These are phyloP conservation scores for Pipa parva DNA, from an alignment of 2,113 vertebrate genomes.

Conservation along the genomic window DNA sequence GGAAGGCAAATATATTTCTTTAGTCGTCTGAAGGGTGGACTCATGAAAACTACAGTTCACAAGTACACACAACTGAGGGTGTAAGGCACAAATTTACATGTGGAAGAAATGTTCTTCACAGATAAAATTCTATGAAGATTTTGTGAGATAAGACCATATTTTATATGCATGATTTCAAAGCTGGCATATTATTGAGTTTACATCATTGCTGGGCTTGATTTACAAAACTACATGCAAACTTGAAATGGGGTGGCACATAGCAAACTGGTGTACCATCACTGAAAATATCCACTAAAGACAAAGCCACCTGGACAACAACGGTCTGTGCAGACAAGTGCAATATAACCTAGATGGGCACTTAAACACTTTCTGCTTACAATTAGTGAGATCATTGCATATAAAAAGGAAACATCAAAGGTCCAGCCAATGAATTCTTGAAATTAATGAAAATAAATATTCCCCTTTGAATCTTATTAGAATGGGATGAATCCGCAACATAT, in stretches of 20 bases:
- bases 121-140: constrained; percentile 71
- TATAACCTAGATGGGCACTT: constrained; percentile 59
- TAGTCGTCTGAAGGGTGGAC: constrained; percentile 56
- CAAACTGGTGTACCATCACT: constrained; percentile 76
- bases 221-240: constrained; percentile 79
- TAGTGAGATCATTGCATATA: constrained; percentile 55
- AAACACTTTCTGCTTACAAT: constrained; percentile 57
- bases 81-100: constrained; percentile 99
- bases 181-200: constrained; percentile 64
- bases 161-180: constrained; percentile 68
- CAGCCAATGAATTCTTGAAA: constrained; percentile 67
- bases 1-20: constrained; percentile 67
- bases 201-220: constrained; percentile 65
- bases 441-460: constrained; percentile 87
- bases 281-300: constrained; percentile 71
- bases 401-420: constrained; percentile 50
- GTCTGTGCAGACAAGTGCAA: constrained; percentile 54
- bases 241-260: constrained; percentile 75
- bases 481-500: constrained; percentile 27
- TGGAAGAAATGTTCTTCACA: constrained; percentile 91
- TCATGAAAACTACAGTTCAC: constrained; percentile 75
- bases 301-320: constrained; percentile 69
- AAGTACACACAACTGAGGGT: constrained; percentile 91
- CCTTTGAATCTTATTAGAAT: constrained; percentile 60
- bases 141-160: constrained; percentile 65